A percentile compares a stretch with the other conserved stretches of the same genome.
These are phyloP conservation scores for Lycodopsis pacificus DNA, from an alignment of 2,797 vertebrate species.

Conservation along the genomic window DNA sequence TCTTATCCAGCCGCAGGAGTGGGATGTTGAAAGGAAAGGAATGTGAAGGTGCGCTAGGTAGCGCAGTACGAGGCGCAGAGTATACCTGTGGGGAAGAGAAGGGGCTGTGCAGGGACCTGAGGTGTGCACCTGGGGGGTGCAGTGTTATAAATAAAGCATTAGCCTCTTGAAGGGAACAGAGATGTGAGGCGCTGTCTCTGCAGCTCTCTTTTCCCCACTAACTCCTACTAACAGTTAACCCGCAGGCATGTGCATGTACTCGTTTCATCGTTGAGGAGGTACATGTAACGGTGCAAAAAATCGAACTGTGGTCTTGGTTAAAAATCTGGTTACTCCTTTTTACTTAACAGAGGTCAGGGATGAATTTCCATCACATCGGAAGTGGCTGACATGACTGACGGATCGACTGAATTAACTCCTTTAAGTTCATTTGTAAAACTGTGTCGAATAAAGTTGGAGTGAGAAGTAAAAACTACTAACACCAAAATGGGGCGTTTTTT, in stretches of 20 bases:
- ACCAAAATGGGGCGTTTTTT: neutral
- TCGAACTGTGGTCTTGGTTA: conserved; percentile 58
- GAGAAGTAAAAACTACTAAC: neutral
- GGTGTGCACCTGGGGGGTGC: conserved; percentile 81
- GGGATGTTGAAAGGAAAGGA: conserved; percentile 83
- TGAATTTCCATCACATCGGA: conserved; percentile 17
- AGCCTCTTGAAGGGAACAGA: conserved; percentile 83
- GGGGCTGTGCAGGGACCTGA: conserved; percentile 80
- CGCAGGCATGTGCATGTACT: conserved; percentile 77
- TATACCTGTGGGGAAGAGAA: conserved; percentile 80
- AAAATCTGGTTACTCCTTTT: conserved; percentile 42
- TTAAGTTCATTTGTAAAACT: conserved; percentile 5
- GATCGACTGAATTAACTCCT: neutral
- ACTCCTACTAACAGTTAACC: conserved; percentile 82
- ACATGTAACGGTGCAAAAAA: conserved; percentile 62
- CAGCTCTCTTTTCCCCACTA: conserved; percentile 76
- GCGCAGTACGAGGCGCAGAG: conserved; percentile 63
- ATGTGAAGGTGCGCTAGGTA: conserved; percentile 81
- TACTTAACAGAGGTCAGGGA: conserved; percentile 30
- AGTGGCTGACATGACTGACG: neutral
- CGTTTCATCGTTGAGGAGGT: conserved; percentile 76
- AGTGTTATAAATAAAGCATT: conserved; percentile 87
- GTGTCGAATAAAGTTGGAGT: conserved; percentile 14
- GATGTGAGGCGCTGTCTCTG: conserved; percentile 81
- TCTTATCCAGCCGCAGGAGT: conserved; percentile 79